Conservation (phyloP, 2,888 invertebrate genomes). For the Stenchaetothrips biformis region DNA sequence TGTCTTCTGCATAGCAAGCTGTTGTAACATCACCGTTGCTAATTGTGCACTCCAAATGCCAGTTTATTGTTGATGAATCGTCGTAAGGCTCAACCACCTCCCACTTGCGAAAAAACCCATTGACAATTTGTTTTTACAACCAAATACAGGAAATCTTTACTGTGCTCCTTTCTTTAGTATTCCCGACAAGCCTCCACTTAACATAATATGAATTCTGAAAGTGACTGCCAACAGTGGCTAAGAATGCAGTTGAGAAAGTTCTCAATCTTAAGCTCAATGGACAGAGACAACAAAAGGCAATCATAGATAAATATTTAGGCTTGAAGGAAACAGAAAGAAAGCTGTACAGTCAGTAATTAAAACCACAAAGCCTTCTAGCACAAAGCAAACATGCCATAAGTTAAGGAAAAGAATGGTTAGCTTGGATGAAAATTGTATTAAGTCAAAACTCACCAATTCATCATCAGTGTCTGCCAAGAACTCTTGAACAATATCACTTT, state of each 20-base stretch:
- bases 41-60: background rate
- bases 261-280: background rate
- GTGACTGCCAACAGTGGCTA: too few relatives aligned
- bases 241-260: background rate
- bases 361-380: constrained; percentile 45
- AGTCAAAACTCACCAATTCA: constrained; percentile 47
- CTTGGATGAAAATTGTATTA: background rate
- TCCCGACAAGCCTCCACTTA: background rate
- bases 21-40: background rate
- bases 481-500: constrained; percentile 94
- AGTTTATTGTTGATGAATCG: background rate
- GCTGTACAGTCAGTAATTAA: constrained; percentile 57
- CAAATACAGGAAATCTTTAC: background rate
- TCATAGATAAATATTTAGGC: background rate
- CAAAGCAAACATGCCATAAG: constrained; percentile 20
- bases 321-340: background rate
- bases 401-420: background rate
- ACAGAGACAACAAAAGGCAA: background rate
- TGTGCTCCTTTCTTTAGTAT: background rate
- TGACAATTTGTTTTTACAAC: background rate
- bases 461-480: constrained; percentile 91
- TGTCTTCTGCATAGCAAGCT: background rate
- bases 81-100: constrained; percentile 18
- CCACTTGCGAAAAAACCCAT: constrained; percentile 16
- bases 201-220: background rate